Conservation (phyloP, 2,797 vertebrate species). For the Periophthalmus magnuspinnatus region DNA sequence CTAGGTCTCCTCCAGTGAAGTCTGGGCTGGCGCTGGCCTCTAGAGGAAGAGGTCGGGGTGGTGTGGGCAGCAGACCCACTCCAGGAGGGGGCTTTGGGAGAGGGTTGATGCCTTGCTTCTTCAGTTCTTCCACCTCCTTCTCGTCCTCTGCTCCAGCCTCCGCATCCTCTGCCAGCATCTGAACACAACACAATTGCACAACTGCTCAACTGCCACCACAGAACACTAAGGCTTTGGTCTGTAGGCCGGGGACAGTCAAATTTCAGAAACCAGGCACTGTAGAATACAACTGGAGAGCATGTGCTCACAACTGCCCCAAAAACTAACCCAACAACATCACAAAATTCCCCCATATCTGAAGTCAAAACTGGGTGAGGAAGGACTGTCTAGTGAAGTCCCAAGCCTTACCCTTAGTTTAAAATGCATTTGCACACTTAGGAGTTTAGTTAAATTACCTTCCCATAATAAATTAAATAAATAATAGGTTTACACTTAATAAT, state of each 20-base stretch:
- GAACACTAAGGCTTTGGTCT: neutral
- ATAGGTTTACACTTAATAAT: too few relatives aligned
- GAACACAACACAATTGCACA: neutral
- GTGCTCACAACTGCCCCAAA: too few relatives aligned
- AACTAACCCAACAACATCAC: too few relatives aligned
- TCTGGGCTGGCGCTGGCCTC: constrained; percentile 62
- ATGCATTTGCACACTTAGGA: neutral
- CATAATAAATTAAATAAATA: too few relatives aligned
- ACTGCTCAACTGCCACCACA: neutral
- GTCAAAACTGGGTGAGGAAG: too few relatives aligned
- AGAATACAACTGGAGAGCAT: neutral
- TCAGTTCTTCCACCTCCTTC: constrained; percentile 95
- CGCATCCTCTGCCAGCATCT: constrained; percentile 94
- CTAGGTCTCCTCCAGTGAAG: constrained; percentile 57
- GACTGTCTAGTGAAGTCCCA: neutral
- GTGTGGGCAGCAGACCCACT: constrained; percentile 91
- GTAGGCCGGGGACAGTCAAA: neutral
- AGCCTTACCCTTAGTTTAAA: neutral
- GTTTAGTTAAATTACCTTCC: too few relatives aligned
- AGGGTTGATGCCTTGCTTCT: constrained; percentile 96
- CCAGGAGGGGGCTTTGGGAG: constrained; percentile 93
- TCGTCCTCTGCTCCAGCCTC: constrained; percentile 95
- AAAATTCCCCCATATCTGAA: too few relatives aligned
- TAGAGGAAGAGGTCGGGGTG: constrained; percentile 79
- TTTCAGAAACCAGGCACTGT: neutral